Conservation (phyloP, 1,140 invertebrate species). For the Ips typographus region DNA sequence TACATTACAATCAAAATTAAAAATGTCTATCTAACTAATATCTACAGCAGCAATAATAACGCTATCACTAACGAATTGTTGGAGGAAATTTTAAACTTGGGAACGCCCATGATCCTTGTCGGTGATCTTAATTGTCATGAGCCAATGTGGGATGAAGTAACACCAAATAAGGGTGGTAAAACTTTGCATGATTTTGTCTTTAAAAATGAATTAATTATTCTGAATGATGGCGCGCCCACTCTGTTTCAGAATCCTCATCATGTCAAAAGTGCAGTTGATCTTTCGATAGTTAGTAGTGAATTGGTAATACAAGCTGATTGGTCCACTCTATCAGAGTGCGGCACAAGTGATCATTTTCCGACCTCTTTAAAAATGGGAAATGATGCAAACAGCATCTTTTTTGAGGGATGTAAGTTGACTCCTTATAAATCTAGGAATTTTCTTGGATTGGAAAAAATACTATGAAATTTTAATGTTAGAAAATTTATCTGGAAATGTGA, state of each 20-base stretch:
- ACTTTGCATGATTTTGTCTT: background rate
- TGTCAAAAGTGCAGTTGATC: background rate
- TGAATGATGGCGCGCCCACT: background rate
- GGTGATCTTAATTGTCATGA: background rate
- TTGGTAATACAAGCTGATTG: too few species aligned
- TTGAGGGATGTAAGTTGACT: too few species aligned
- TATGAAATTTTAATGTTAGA: too few species aligned
- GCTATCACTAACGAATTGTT: background rate
- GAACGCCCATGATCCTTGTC: too few species aligned
- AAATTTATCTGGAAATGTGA: too few species aligned
- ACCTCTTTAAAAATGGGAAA: too few species aligned
- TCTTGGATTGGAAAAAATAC: too few species aligned
- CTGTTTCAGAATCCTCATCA: background rate
- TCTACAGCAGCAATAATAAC: background rate
- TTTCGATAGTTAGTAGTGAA: background rate
- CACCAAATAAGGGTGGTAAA: background rate
- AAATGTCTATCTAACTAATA: background rate
- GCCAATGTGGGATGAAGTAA: background rate
- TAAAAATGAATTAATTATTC: background rate
- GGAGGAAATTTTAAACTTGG: background rate
- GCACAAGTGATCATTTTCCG: too few species aligned
- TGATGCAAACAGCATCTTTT: too few species aligned
- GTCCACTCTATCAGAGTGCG: too few species aligned
- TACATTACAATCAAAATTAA: conserved; percentile 5
- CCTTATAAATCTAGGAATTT: too few species aligned